Base-by-base conservation (phyloP, 2,113 vertebrate species). In the Phainopepla nitens region DNA sequence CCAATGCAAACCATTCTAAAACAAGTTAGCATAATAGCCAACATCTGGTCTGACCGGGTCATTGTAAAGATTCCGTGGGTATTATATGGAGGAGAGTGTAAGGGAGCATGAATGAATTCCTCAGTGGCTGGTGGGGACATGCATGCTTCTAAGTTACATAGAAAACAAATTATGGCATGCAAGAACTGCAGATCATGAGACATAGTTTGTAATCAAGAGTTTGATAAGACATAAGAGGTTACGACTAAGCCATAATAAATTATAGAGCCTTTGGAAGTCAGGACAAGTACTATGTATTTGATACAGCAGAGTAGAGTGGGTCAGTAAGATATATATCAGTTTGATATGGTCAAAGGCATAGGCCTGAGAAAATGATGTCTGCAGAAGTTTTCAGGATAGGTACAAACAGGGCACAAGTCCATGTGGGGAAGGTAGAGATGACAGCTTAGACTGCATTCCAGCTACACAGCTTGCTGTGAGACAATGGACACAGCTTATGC, bases 381-480 rank as follows among this genome's bases (percentile, higher is more conserved):
- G 36, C 24, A 53, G 36, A 53, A 82, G 33, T 28, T 85, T 68
- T 51, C 28, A 14, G 41, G 16, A 20, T 51, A 15, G 33, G 13
- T 72, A 19, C 12, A 27, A 44, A 23, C 6, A 13, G 11, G 78
- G 27, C 18, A 42, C 12, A 50, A 69, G 33, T 65, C 31, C 27
- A n/a, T 0, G 0, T 69, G 49, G 11, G 45, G 13, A 9, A 33
- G 29, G 28, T 47, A 56, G 45, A 72, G 53, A 58, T 47, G 21
- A 70, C 57, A 64, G 36, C 41, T 62, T 71, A 78, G 13, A 23
- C 35, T 4, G 0, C 9, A 23, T 90, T 80, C 83, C n/a, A 31
- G 35, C 39, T 70, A 3, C 53, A 23, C 11, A 44, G 44, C 39
- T 69, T 47, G 13, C 39, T 89, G 33, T 50, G 39, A 45, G 49